Conservation (phyloP, 2,888 invertebrate species). For the Auanema freiburgensis region DNA sequence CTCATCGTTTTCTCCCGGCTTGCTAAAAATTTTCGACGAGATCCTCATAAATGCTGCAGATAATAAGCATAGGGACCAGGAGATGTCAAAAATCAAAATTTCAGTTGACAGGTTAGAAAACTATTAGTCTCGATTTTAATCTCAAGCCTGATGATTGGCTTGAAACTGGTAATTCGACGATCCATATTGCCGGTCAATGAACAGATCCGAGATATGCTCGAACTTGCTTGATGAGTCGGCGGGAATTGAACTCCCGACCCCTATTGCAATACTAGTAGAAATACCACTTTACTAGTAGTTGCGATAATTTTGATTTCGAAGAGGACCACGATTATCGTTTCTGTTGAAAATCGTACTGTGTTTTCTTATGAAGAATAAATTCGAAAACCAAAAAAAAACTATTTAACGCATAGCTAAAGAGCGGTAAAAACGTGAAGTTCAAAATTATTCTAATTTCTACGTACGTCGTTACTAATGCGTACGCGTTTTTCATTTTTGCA, state of each 20-base stretch:
- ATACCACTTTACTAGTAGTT: conserved; percentile 64
- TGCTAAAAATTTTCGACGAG: conserved; percentile 88
- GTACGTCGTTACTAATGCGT: no score
- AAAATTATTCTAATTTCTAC: no score
- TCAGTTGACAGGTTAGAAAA: conserved; percentile 72
- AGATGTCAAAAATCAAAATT: conserved; percentile 65
- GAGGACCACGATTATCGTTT: no score
- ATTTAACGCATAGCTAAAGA: conserved; percentile 69
- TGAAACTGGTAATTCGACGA: not conserved
- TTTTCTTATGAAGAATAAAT: no score
- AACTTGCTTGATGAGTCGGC: no score
- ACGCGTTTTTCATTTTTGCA: no score
- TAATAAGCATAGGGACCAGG: conserved; percentile 42
- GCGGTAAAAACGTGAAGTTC: not conserved
- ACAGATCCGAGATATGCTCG: no score
- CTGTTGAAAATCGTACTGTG: no score
- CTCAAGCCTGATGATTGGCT: not conserved
- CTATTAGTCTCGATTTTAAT: not conserved
- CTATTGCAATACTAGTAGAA: not conserved
- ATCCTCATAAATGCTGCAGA: conserved; percentile 78
- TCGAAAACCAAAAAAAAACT: conserved; percentile 71
- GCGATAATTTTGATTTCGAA: no score
- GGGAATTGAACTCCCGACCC: no score
- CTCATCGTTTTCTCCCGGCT: conserved; percentile 20
- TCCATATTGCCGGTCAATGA: not conserved